These are phyloP conservation scores for Ceratosolen fusciceps DNA, from an alignment of 1,140 invertebrate genomes.

Conservation along the genomic window DNA sequence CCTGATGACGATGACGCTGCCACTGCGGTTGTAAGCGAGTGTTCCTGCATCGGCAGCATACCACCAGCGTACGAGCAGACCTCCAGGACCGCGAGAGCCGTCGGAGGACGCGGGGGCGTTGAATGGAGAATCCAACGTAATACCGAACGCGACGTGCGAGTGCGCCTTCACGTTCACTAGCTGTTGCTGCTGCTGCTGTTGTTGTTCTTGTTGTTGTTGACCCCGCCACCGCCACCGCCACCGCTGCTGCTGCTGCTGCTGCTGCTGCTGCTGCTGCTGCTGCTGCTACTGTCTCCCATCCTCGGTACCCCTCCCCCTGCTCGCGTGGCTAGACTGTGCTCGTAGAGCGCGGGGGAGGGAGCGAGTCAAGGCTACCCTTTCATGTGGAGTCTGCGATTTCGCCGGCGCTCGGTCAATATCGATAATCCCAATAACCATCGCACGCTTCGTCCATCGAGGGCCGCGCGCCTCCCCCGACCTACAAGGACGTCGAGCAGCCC, in stretches of 20 bases:
- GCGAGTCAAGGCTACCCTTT: no score
- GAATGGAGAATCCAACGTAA: not conserved
- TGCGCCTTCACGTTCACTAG: no score
- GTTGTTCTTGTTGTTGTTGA: no score
- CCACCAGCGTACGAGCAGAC: not conserved
- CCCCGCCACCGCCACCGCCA: no score
- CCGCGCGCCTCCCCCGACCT: no score
- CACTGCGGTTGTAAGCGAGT: not conserved
- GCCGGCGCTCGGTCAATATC: no score
- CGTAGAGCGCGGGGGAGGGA: no score
- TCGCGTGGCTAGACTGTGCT: not conserved
- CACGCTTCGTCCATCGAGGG: no score
- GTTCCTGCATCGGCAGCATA: slow-evolving; percentile 2
- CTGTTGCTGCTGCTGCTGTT: no score
- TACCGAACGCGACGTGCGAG: not conserved
- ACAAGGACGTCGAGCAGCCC: no score
- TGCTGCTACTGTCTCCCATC: not conserved
- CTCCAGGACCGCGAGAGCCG: not conserved
- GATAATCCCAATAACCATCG: no score
- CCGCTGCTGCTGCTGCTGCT: not conserved
- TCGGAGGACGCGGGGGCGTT: not conserved
- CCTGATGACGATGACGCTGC: not conserved
- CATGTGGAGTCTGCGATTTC: no score
- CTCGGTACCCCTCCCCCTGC: not conserved
- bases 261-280: not conserved